Base-by-base conservation (phyloP, 2,797 vertebrate genomes). In the Pseudochirops cupreus region DNA sequence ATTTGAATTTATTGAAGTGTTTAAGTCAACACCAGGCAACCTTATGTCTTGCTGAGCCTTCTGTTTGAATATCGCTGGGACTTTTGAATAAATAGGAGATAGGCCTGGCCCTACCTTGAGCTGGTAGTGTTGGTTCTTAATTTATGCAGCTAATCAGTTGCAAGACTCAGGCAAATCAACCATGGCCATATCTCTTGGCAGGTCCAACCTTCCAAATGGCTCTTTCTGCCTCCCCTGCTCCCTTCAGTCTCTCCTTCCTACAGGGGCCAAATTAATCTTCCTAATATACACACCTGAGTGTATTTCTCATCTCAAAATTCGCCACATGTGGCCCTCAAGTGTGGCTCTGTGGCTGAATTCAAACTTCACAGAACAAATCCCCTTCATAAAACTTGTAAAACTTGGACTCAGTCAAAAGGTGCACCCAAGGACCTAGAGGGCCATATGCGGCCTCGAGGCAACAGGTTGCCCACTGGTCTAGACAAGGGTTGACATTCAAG, bases 21-120 rank as follows among this genome's bases (percentile, higher is more conserved):
- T 96, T 62, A 50, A 87, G 39, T 87, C 74, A 87, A 92, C 62
- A 53, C 95, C 31, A 18, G 94, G 74, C 26, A 90, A 26, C 91
- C 91, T 95, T 92, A 91, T 94, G 67, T 90, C 92, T 87, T 58
- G 6, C 39, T 39, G 2, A 54, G 58, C 56, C 55, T 58, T 91
- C 18, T 92, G 46, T 94, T 89, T 82, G 62, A 90, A 92, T 94
- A 56, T 46, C 92, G 90, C 91, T 82, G n/a, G 59, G 24, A 50
- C 11, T 13, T 21, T 90, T 90, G 16, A 53, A 46, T 94, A 96
- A 57, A 5, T 33, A 58, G 93, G 93, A 93, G 93, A 82, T 26
- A 87, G 10, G 39, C 58, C 54, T 93, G 29, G 56, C 91, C 58
- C 95, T 92, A 89, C 12, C 56, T 31, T 59, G 55, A 21, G 21